phyloP scores from a whole-genome alignment of 2,888 invertebrate genomes.

The Allolobophora icterica region DNA sequence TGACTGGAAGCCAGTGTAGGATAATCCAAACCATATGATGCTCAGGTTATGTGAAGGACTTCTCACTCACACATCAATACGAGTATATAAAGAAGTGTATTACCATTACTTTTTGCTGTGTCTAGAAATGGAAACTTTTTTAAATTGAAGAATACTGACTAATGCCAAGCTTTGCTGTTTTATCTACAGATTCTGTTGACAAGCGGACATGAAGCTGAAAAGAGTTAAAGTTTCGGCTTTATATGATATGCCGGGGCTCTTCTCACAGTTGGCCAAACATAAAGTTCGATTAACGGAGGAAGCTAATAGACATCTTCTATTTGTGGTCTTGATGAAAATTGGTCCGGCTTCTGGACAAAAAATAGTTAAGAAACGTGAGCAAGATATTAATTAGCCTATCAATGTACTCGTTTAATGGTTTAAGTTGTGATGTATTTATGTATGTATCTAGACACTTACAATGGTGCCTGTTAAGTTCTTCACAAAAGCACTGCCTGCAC shows the following conservation, averaged over 20 bases:
- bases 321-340: slow-evolving; percentile 55
- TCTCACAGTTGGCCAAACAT: slow-evolving; percentile 34
- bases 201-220: background rate
- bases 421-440: too few relatives aligned
- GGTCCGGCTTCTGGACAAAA: slow-evolving; percentile 58
- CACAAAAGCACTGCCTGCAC: too few relatives aligned
- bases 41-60: too few relatives aligned
- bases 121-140: background rate
- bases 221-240: slow-evolving; percentile 4
- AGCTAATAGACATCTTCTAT: slow-evolving; percentile 55
- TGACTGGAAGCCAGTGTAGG: too few relatives aligned
- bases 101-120: background rate
- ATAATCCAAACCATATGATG: too few relatives aligned
- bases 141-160: too few relatives aligned
- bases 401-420: background rate
- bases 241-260: background rate
- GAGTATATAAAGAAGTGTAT: background rate
- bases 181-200: background rate
- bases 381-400: too few relatives aligned
- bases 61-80: too few relatives aligned
- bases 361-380: slow-evolving; percentile 49
- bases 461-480: too few relatives aligned
- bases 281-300: slow-evolving; percentile 55
- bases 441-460: too few relatives aligned
- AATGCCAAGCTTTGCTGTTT: background rate